Evolutionary conservation across 2,797 vertebrate genomes (phyloP), one percentile per base, ranked within the genome.

Genomic region (Myotis vivesi): DNA sequence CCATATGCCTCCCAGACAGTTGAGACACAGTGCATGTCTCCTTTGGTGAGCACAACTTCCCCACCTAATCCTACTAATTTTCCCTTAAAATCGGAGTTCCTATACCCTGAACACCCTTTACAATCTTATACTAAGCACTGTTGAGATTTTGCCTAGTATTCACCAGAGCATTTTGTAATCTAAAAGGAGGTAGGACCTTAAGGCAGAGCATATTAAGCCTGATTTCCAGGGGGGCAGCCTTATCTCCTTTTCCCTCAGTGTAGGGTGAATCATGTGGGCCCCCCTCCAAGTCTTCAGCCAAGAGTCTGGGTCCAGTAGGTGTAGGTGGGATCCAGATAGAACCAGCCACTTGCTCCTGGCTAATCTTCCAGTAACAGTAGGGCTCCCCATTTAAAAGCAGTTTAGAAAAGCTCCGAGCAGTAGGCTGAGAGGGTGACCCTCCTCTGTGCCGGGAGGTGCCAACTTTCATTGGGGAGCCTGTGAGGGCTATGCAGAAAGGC

Each of bases 381-480:
- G 84, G 25, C 20, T 91, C 68, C 72, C 72, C 46, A 38, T 80
- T 96, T 69, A 89, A 91, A 95, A 92, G 49, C 41, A 84, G 28
- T 88, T 62, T 57, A 96, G 81, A 85, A 95, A 95, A 95, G 22
- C 46, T 36, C 2, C 64, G 85, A 55, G 30, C 77, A 94, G 90
- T 86, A 86, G 83, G 25, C 30, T 51, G 53, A 95, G 75, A 85
- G 4, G 17, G 33, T 69, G 69, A 55, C 17, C 68, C 9, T 97
- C 73, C 75, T 96, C 25, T 36, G 28, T 17, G 44, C 75, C 83
- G 90, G 73, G n/a, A 55, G 53, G 57, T 86, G 86, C 77, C 85
- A 68, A 20, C 12, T 90, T 93, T 89, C 90, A 83, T 62, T 51
- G 28, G 79, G 86, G 73, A 80, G 46, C 57, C 83, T 57, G 5